phyloP scores from a whole-genome alignment of 2,888 invertebrate species.

The Diogma glabrata region DNA sequence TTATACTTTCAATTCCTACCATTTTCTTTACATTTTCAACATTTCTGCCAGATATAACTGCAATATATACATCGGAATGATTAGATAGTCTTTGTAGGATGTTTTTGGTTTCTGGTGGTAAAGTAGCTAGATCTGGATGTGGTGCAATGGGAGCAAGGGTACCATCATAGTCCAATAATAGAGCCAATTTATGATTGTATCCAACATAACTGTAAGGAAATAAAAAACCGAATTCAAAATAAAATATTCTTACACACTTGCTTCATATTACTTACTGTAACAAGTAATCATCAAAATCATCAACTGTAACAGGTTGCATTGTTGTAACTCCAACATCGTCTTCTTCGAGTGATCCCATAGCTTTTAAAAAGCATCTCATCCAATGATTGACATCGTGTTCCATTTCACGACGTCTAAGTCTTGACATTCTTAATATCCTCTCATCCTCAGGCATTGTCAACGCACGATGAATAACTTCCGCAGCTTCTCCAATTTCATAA shows the following conservation, averaged over 20 bases:
- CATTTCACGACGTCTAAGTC: conserved; percentile 66
- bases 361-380: conserved; percentile 79
- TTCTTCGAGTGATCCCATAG: conserved; percentile 74
- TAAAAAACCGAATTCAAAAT: neutral
- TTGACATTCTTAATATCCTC: conserved; percentile 73
- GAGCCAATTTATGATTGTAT: conserved; percentile 70
- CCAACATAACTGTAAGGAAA: conserved; percentile 60
- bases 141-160: conserved; percentile 81
- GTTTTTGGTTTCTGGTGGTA: conserved; percentile 74
- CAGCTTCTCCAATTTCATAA: conserved; percentile 77
- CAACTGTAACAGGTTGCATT: conserved; percentile 82
- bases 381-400: conserved; percentile 77
- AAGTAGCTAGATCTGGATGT: conserved; percentile 77
- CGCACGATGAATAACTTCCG: conserved; percentile 76
- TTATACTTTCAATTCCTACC: conserved; percentile 85
- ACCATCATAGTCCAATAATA: conserved; percentile 78
- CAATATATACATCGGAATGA: conserved; percentile 76
- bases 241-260: conserved; percentile 1
- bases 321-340: conserved; percentile 73
- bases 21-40: conserved; percentile 80
- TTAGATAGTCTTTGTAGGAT: conserved; percentile 71
- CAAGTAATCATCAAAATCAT: conserved; percentile 81
- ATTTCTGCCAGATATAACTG: conserved; percentile 75
- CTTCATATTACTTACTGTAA: conserved; percentile 47
- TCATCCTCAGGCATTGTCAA: conserved; percentile 86